Base-by-base conservation (phyloP, 2,888 invertebrate genomes). In the Ommatoiulus sabulosus region DNA sequence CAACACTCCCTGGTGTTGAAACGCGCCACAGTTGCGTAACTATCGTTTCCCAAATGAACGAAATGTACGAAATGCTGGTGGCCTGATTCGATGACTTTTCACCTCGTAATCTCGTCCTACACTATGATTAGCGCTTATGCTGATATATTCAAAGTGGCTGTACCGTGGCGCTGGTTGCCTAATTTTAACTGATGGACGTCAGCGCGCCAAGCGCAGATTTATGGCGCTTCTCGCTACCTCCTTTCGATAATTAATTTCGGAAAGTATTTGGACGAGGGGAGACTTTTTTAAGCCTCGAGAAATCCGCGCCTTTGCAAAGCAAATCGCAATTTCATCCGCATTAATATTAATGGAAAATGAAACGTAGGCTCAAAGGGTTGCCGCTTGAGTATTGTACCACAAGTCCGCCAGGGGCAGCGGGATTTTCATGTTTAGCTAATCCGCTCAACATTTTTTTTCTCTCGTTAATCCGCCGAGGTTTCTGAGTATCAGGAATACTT, bases 191-290 rank as follows among this genome's bases (percentile, higher is more conserved):
- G 72, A 72, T 72, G 72, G 72, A 72, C 72, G 72, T 72, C 24
- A 52, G 52, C 12, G 52, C 52, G 2, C 12, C 52, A 8, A 52
- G 52, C 52, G 72, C 24, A 72, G 72, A 72, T 72, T 72, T 72
- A 72, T 72, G 72, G 72, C 72, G 72, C 4, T 24, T 7, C 72
- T 10, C 72, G 10, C 72, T 10, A 63, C 72, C 72, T 72, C 20
- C 72, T 72, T 35, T 72, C 72, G 72, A 72, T 72, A 72, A 72
- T 72, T 72, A 72, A 72, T 72, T 72, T 72, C 72, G 72, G 20
- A 72, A 72, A 10, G 24, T 24, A 63, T 63, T 63, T 63, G 63
- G 20, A 63, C 63, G 63, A 35, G 35, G 20, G 63, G 20, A 20
- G 20, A n/a, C 20, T 24, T 72, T 72, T 24, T 72, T 72, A 5